Evolutionary conservation across 1,140 invertebrate species (phyloP), one percentile per base, ranked within the genome.

Genomic region (Microplitis demolitor): DNA sequence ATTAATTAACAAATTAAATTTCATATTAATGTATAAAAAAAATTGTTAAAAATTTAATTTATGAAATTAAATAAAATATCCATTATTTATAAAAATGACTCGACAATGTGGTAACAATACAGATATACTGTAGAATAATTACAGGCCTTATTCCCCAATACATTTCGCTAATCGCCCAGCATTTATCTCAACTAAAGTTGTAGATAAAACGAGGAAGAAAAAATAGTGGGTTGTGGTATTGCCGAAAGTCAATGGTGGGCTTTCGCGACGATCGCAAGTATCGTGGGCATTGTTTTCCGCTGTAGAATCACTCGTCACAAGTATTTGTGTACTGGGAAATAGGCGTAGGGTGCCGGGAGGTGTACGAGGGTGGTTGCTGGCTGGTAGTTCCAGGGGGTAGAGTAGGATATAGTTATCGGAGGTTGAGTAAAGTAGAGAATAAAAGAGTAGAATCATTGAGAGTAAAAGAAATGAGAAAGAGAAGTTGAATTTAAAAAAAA

Each of bases 391-490:
- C 24, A 24, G 24, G 24, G 24, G 24, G 24, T 45, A 3, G 39
- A 45, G 39, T 45, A 45, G 6, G 39, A 45, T 45, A 45, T 45
- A 56, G 16, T 56, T 14, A 56, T 24, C 8, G 39, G 39, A 45
- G 39, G 39, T 45, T 45, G 4, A 45, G 6, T 45, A 45, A 45
- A 45, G 24, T 58, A 24, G 14, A 24, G 24, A 16, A 58, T 11
- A 24, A 54, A 54, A n/a, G 16, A 54, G n/a, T 58, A 31, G 54
- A 31, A 3, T 39, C 37, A 14, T 45, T 71, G 67, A 74, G 71
- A 73, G 66, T 64, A 75, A 73, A 50, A 76, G 67, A 56, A 58
- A 54, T 31, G 39, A 67, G 51, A 69, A 37, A 69, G 67, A 61
- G 58, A 6, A 74, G 61, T 68, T 53, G 64, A 34, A 61, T n/a